phyloP scores from a whole-genome alignment of 2,113 vertebrate species.

The Protobothrops flavoviridis region DNA sequence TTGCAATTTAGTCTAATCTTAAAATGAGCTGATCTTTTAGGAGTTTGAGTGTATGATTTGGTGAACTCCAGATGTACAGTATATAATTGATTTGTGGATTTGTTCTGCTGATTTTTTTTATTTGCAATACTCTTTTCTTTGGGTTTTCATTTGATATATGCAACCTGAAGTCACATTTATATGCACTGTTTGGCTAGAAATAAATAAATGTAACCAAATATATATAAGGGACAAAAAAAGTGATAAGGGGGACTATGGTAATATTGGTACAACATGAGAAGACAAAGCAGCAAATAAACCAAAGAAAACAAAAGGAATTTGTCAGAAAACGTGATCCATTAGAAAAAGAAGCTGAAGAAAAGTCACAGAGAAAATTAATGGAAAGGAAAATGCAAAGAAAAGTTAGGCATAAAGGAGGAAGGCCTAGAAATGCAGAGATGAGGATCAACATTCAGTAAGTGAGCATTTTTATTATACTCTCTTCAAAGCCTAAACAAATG shows the following conservation, averaged over 20 bases:
- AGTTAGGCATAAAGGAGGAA: background rate
- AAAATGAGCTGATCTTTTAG: background rate
- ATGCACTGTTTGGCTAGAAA: background rate
- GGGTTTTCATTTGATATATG: background rate
- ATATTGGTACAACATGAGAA: background rate
- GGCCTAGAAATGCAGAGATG: background rate
- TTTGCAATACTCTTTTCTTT: background rate
- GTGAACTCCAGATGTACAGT: background rate
- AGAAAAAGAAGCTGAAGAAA: background rate
- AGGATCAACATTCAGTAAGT: background rate
- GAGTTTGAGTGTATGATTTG: background rate
- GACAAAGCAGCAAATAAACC: background rate
- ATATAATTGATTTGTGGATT: background rate
- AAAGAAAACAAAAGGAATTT: background rate
- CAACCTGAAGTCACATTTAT: background rate
- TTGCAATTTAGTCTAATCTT: background rate
- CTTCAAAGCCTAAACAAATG: slow-evolving; percentile 35
- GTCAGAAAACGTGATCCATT: background rate
- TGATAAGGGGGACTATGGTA: background rate
- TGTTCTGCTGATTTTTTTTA: background rate
- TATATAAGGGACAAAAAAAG: background rate
- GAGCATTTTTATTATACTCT: slow-evolving; percentile 16
- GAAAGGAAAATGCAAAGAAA: background rate
- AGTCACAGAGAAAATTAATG: background rate
- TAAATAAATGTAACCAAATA: background rate